Evolutionary conservation across 2,113 vertebrate genomes (phyloP), one percentile per base, ranked within the genome.

Genomic region (Microtus ochrogaster): DNA sequence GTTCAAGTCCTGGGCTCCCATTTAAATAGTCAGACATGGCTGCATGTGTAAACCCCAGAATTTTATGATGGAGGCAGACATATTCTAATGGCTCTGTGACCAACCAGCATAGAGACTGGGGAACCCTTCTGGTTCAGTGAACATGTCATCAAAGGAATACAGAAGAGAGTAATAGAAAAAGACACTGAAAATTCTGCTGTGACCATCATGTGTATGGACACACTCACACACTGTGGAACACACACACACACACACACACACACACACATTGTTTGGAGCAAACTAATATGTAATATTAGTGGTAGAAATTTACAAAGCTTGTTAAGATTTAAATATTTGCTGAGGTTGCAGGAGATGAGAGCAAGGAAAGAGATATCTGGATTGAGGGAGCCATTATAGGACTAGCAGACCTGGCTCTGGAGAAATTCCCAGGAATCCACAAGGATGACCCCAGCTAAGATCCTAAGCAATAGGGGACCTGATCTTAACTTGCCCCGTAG

Each of bases 231-330:
- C 19, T 7, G 21, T 11, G n/a, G 78, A 55, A 81, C 5, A 58
- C 36, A 81, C 22, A 24, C 9, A 39, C 21, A 82, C 79, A 44
- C 41, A 81, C 5, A 58, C 36, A 81, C 22, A 24, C 9, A 85
- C 28, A 68, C 12, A 30, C 28, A 79, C 1, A 41, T 63, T 63
- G 36, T 89, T 14, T 63, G 26, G 28, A 61, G 33, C 2, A 39
- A 4, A 89, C 36, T 76, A 73, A 61, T 90, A 61, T 70, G 24
- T 52, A 19, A 47, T 72, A 17, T 84, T 65, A 58, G 39, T 47
- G 87, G 49, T 7, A 81, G 8, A 92, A 33, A 81, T 66, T 63
- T 92, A 41, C 10, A 92, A 72, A 96, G 6, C 58, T 87, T 92
- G 1, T 90, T 49, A 84, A 86, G 52, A 83, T 78, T 49, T 73